phyloP scores from a whole-genome alignment of 2,888 invertebrate species.

The Ellobium chinense region DNA sequence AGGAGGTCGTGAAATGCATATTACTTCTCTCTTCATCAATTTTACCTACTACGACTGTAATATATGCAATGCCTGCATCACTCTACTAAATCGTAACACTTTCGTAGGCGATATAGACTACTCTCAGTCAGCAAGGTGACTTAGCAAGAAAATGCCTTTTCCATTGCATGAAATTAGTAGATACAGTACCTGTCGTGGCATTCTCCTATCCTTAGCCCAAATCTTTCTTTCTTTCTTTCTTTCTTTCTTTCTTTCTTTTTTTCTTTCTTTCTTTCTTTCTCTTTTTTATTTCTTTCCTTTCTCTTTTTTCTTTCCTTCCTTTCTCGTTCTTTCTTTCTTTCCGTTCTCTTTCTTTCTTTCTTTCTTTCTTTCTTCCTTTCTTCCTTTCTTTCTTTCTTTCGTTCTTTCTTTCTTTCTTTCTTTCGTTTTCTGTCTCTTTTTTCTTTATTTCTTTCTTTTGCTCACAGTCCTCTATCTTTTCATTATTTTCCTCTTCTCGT shows the following conservation, averaged over 20 bases:
- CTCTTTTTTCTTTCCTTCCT: not conserved
- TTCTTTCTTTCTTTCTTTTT: not conserved
- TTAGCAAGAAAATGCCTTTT: no score
- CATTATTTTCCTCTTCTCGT: not conserved
- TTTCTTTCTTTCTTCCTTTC: not conserved
- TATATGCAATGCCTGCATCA: no score
- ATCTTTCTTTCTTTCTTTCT: no score
- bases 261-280: not conserved
- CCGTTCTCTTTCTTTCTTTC: not conserved
- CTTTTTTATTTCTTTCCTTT: not conserved
- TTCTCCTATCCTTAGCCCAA: no score
- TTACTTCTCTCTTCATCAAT: no score
- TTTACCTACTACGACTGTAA: no score
- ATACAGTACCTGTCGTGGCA: no score
- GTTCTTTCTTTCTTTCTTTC: not conserved
- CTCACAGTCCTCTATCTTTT: not conserved
- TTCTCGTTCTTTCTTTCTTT: not conserved
- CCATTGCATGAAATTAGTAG: no score
- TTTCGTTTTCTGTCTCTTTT: not conserved
- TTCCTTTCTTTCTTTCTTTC: not conserved
- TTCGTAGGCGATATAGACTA: no score
- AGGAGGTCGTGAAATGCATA: no score
- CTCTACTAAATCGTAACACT: no score
- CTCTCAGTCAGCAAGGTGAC: no score
- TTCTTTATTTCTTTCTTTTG: not conserved